Evolutionary conservation across 2,888 invertebrate species (phyloP).

Genomic region (Thalpophila matura): DNA sequence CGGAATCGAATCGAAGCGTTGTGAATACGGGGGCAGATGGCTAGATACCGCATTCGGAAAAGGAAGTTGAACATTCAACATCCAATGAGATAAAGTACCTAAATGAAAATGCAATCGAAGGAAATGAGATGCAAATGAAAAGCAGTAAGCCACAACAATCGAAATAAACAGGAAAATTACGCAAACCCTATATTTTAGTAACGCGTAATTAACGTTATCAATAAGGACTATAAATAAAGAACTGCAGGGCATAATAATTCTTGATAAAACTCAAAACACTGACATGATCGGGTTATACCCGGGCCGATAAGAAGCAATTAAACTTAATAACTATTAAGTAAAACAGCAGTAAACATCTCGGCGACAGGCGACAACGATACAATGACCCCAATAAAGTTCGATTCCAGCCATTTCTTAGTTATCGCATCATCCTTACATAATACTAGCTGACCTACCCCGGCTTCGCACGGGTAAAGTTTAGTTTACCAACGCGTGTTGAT

Average conservation of each 20-base stretch:
- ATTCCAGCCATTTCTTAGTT: conserved; percentile 59
- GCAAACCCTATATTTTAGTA: conserved; percentile 22
- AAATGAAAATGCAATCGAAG: conserved; percentile 1
- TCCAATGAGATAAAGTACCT: conserved; percentile 22
- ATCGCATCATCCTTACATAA: too few species aligned
- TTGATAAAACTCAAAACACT: conserved; percentile 72
- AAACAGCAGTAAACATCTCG: conserved; percentile 65
- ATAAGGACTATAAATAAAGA: conserved; percentile 41
- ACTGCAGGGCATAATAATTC: conserved; percentile 56
- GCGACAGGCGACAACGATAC: conserved; percentile 57
- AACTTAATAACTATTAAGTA: conserved; percentile 64
- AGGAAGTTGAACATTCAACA: conserved; percentile 13
- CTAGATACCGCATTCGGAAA: too few species aligned
- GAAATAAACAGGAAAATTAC: conserved; percentile 30
- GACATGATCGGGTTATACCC: too few species aligned
- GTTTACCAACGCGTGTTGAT: too few species aligned
- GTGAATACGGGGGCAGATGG: too few species aligned
- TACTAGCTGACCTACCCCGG: too few species aligned
- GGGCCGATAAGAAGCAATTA: conserved; percentile 68
- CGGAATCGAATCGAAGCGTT: too few species aligned
- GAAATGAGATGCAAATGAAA: conserved; percentile 13
- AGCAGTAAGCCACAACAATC: not conserved
- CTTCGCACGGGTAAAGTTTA: too few species aligned
- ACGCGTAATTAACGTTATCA: conserved; percentile 48
- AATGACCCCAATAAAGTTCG: conserved; percentile 66